phyloP scores from a whole-genome alignment of 92 coral and sea anemone species.

The Ricordea florida region DNA sequence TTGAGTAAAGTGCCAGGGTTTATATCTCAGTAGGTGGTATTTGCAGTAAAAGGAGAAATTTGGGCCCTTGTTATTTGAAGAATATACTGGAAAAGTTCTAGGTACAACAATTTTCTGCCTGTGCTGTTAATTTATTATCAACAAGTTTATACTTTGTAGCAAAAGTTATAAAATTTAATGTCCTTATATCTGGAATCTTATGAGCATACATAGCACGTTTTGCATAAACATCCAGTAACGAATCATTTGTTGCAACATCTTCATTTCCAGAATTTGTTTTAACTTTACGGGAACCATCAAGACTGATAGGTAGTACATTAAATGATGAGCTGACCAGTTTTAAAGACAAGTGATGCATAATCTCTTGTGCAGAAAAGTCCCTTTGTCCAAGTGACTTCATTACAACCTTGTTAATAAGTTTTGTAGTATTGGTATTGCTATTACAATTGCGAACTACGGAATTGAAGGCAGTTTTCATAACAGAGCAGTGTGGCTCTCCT shows the following conservation, averaged over 20 bases:
- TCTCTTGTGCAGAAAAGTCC: constrained; percentile 35
- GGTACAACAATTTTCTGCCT: constrained; percentile 28
- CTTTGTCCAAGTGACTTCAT: constrained; percentile 22
- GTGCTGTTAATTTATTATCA: constrained; percentile 34
- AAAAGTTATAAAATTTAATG: constrained; percentile 7
- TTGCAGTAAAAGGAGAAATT: constrained; percentile 22
- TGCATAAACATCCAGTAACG: constrained; percentile 31
- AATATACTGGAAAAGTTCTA: constrained; percentile 30
- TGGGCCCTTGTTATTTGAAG: constrained; percentile 26
- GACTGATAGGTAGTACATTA: constrained; percentile 37
- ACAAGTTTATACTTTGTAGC: constrained; percentile 41
- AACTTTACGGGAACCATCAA: constrained; percentile 44
- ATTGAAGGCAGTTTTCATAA: neutral
- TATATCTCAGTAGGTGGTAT: constrained; percentile 13
- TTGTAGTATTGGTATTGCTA: neutral
- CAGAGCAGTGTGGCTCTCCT: constrained; percentile 21
- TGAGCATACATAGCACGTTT: constrained; percentile 2
- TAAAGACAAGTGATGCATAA: constrained; percentile 30
- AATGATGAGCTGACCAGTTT: constrained; percentile 48
- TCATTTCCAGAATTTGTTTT: neutral
- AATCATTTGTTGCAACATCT: constrained; percentile 36
- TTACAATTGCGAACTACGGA: constrained; percentile 3
- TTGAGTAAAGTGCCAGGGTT: constrained; percentile 45
- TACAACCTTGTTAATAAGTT: neutral
- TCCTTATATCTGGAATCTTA: constrained; percentile 2